Conservation (phyloP, 2,888 invertebrate species). For the Allolobophora icterica region DNA sequence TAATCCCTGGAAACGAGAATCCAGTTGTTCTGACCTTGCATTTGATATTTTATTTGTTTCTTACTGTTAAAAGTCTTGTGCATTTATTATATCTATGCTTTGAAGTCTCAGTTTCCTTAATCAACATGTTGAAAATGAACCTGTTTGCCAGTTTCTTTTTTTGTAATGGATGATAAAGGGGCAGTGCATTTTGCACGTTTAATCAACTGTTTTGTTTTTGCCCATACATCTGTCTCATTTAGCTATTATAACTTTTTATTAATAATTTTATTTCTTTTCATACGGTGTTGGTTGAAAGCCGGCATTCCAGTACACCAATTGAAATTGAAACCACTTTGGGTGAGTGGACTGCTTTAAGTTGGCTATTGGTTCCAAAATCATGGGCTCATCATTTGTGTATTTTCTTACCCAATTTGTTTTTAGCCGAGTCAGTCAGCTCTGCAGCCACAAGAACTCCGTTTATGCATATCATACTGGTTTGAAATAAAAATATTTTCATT, state of each 20-base stretch:
- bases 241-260: no score
- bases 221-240: not conserved
- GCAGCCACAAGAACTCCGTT: no score
- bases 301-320: no score
- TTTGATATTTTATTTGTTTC: not conserved
- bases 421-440: no score
- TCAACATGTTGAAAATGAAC: not conserved
- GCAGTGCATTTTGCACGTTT: no score
- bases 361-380: no score
- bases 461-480: not conserved
- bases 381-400: no score
- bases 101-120: not conserved
- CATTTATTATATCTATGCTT: not conserved
- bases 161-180: not conserved
- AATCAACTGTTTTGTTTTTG: not conserved
- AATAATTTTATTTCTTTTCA: no score
- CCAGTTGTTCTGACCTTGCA: not conserved
- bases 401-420: no score
- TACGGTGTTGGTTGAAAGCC: no score
- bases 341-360: no score
- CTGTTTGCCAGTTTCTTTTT: not conserved
- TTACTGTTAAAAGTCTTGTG: not conserved
- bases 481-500: not conserved
- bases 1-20: not conserved
- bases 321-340: no score